Percentiles rank a stretch among this genome's conserved stretches.
These are phyloP conservation scores for Ctenomys sociabilis DNA, from an alignment of 2,113 vertebrate genomes.

Conservation along the genomic window DNA sequence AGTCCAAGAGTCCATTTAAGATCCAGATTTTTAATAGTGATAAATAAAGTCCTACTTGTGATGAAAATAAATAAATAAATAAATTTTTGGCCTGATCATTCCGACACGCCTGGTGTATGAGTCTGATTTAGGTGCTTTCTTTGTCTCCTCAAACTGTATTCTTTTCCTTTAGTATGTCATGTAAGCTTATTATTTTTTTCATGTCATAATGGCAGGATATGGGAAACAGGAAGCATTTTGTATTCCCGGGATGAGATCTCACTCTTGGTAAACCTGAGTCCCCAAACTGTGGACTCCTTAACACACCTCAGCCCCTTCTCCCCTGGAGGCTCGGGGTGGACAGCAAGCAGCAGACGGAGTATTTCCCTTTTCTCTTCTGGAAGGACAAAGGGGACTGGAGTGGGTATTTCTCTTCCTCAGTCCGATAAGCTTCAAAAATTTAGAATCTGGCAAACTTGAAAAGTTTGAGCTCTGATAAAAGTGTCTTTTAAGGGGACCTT, in stretches of 20 bases:
- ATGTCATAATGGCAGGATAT: neutral
- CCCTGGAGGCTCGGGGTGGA: neutral
- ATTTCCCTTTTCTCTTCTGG: neutral
- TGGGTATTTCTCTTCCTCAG: neutral
- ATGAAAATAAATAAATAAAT: too few species aligned
- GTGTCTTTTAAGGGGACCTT: neutral
- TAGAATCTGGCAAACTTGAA: neutral
- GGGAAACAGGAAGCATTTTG: neutral
- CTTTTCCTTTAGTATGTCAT: neutral
- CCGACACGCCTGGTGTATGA: neutral
- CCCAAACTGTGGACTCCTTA: neutral
- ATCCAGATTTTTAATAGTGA: too few species aligned
- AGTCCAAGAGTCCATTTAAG: too few species aligned
- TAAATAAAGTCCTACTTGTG: too few species aligned
- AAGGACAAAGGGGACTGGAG: neutral
- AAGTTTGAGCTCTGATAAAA: neutral
- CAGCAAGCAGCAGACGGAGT: too few species aligned
- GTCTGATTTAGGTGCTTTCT: neutral
- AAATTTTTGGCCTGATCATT: neutral
- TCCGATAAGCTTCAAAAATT: neutral
- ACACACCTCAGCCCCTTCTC: neutral
- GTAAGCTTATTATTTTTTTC: neutral
- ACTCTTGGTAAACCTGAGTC: neutral
- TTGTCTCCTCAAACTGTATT: neutral
- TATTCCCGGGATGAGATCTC: neutral